Evolutionary conservation across 1,140 invertebrate species (phyloP).

Genomic region (Drosophila prosaltans): DNA sequence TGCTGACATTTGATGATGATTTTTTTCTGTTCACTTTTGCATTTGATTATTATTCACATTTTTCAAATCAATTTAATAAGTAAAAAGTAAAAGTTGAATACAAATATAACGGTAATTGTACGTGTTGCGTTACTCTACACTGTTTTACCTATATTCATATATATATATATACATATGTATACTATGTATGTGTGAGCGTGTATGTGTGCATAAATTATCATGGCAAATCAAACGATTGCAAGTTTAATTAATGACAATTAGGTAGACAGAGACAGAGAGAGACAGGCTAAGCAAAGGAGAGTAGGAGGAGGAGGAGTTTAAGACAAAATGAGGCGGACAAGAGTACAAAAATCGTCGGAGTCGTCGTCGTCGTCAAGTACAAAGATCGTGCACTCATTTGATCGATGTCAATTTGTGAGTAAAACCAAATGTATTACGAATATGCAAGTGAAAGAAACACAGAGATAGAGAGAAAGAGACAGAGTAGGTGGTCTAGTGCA

Average conservation of each 20-base stretch:
- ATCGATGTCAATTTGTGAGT: constrained; percentile 75
- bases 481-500: no score
- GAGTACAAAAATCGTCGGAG: constrained; percentile 11
- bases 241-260: constrained; percentile 68
- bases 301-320: background rate
- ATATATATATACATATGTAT: background rate
- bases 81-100: constrained; percentile 6
- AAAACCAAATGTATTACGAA: constrained; percentile 35
- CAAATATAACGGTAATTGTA: constrained; percentile 1
- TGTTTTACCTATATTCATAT: background rate
- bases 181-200: constrained; percentile 19
- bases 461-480: background rate
- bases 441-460: background rate
- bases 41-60: background rate
- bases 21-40: background rate
- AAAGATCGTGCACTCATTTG: constrained; percentile 59
- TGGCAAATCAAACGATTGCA: constrained; percentile 63
- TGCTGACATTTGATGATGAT: background rate
- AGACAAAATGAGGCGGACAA: constrained; percentile 9
- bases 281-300: no score
- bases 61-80: background rate
- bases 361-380: constrained; percentile 37
- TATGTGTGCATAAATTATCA: constrained; percentile 65
- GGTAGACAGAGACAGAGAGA: background rate
- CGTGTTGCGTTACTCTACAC: background rate